Evolutionary conservation across 2,888 invertebrate genomes (phyloP), one percentile per base, ranked within the genome.

Genomic region (Blastobasis adustella): DNA sequence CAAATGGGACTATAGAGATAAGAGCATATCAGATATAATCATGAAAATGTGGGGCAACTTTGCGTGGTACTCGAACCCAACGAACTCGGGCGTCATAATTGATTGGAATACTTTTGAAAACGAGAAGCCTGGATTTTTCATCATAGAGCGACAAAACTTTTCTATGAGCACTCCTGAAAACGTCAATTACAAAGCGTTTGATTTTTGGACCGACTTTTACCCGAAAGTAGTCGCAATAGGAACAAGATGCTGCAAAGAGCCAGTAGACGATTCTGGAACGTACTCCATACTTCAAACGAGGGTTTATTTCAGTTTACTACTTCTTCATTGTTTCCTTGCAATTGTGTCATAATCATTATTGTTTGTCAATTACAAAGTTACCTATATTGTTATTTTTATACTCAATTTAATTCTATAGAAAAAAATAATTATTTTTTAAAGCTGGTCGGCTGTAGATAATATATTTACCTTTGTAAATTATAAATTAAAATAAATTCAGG

Each of bases 161-260:
- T 93, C 93, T 56, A 95, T 95, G 92, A 93, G 93, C 62, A 91
- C 92, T 60, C 76, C 91, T 0, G 86, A 84, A 4, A 90, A 87
- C 39, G 88, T 95, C 39, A 93, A 95, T 77, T 94, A 94, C 66
- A 93, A 93, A 67, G 92, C 94, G 36, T 91, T 95, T 58, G 92
- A 93, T 57, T 96, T 96, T 79, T 96, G 96, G 96, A 94, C 95
- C 62, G 92, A 93, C 56, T 95, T 95, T 73, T 96, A 94, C 71
- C 95, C 95, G 0, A 93, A 91, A 77, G 91, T 95, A 44, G 80
- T 94, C 8, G 91, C 92, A 65, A 91, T 93, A 56, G 92, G 94
- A 0, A 92, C 91, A 4, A 92, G 92, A 66, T 95, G 95, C 69
- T 96, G 95, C 66, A 94, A 94, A 69, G 89, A 89, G 55, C 77